These are phyloP conservation scores for Erythrocebus patas DNA, from an alignment of 2,113 vertebrate species.

Conservation along the genomic window DNA sequence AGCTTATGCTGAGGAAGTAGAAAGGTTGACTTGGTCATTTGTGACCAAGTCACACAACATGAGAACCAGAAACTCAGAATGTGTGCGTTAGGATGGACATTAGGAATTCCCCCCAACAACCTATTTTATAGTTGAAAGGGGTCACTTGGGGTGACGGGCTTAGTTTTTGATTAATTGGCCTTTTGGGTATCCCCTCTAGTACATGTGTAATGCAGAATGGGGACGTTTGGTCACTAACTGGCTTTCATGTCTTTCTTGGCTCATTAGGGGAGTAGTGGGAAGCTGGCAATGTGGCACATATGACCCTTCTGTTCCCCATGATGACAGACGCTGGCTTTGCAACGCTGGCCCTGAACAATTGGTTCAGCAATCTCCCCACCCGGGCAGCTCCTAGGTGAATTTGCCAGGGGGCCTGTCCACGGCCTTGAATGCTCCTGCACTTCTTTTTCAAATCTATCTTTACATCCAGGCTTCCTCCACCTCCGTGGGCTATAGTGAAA, in stretches of 20 bases:
- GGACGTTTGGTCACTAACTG: not conserved
- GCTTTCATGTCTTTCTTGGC: not conserved
- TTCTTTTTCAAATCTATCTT: not conserved
- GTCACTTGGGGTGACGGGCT: not conserved
- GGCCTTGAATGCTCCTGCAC: not conserved
- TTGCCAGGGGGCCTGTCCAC: fast-evolving
- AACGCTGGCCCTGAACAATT: fast-evolving
- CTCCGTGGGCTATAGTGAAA: fast-evolving
- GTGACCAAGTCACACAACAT: not conserved
- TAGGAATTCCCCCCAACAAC: not conserved
- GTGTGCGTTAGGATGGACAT: not conserved
- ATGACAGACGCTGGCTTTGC: not conserved
- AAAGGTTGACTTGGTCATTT: not conserved
- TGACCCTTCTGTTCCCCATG: fast-evolving
- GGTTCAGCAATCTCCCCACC: fast-evolving
- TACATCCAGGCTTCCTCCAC: not conserved
- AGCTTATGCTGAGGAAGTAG: not conserved
- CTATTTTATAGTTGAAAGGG: not conserved
- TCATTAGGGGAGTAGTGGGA: not conserved
- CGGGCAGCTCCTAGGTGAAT: not conserved
- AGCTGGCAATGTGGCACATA: fast-evolving
- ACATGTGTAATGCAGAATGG: not conserved
- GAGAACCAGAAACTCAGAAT: not conserved
- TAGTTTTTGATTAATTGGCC: not conserved
- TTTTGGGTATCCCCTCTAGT: not conserved